Base-by-base conservation (phyloP, 1,140 invertebrate genomes). In the Steinernema feltiae region DNA sequence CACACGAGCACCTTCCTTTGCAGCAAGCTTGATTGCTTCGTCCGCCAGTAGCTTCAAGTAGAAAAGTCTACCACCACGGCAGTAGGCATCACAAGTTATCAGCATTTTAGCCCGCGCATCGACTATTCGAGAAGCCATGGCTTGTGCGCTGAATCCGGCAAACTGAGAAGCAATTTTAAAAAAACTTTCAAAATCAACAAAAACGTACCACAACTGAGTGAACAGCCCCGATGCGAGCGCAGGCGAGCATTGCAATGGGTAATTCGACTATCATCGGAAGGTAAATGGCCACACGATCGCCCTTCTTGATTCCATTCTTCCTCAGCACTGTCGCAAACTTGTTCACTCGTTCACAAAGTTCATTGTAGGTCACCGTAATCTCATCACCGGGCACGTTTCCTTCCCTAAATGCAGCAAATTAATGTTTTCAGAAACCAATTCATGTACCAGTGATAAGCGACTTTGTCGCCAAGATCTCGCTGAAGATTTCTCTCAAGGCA, bases 241-340 rank as follows among this genome's bases (percentile, higher is more conserved):
- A 98, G 0, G 95, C 95, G 72, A 99, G 88, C 92, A 98, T 94
- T 15, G 93, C 91, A 21, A 98, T 90, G 0, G 94, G 91, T 24
- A 95, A 88, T 88, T 98, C 95, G 73, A 95, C 85, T 63, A 98
- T 92, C 94, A 98, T 98, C 15, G 97, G 96, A 93, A 99, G 96
- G 86, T 98, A 99, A 78, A 98, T 92, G 7, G 93, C 92, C 0
- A 98, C 94, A 12, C 94, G 89, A 84, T 98, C 95, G 0, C 96
- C 95, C 87, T 95, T 95, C 72, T 88, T 85, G 1, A 90, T 76
- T 29, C 89, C 94, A 87, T 92, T 91, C 1, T 90, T 90, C 83
- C 94, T 94, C 71, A 97, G 89, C 0, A 94, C 94, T 87, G 98
- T 97, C 18, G 94, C 91, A 84, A 97, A 97, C 79, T 92, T 91